Conservation (phyloP, 2,113 vertebrate species). For the Tachycineta bicolor region DNA sequence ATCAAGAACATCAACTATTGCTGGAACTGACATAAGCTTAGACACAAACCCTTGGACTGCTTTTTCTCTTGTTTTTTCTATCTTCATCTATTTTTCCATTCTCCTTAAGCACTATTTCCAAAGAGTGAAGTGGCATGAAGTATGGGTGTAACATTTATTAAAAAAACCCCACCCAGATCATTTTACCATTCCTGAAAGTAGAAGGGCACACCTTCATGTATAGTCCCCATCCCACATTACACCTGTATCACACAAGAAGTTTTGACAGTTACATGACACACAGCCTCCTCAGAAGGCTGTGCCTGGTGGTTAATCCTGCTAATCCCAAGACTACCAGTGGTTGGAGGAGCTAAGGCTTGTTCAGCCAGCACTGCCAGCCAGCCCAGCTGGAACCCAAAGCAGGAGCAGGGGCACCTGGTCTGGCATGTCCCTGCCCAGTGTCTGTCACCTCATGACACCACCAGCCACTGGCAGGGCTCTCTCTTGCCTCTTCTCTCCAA, state of each 20-base stretch:
- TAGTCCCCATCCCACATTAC: not conserved
- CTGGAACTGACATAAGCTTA: not conserved
- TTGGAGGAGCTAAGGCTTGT: not conserved
- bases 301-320: not conserved
- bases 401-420: not conserved
- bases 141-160: not conserved
- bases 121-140: not conserved
- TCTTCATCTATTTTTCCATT: not conserved
- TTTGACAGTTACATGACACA: not conserved
- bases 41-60: not conserved
- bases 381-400: not conserved
- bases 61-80: not conserved
- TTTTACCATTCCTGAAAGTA: not conserved
- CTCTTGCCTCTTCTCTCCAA: not conserved
- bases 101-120: not conserved
- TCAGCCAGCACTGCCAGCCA: not conserved
- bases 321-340: accelerated
- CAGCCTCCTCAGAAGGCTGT: not conserved
- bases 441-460: not conserved
- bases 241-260: not conserved
- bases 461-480: not conserved
- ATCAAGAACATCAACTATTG: not conserved
- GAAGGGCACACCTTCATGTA: not conserved
- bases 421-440: too few relatives aligned
- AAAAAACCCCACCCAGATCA: not conserved